Evolutionary conservation across 2,113 vertebrate genomes (phyloP).

Genomic region (Thryonomys swinderianus): DNA sequence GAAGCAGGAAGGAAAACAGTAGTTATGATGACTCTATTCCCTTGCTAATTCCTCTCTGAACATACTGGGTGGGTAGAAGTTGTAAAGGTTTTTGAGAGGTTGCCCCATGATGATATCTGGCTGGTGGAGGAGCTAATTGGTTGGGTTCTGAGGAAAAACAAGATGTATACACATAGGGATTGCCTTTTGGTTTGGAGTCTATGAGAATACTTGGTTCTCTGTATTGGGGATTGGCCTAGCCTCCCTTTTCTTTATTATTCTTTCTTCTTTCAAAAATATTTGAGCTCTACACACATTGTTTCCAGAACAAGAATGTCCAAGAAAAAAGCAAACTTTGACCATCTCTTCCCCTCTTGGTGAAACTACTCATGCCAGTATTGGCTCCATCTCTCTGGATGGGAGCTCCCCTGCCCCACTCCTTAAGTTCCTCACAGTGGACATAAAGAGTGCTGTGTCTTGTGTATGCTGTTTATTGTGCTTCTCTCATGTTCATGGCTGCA

Average conservation of each 20-base stretch:
- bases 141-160: not conserved
- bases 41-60: not conserved
- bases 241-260: conserved; percentile 6
- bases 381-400: not conserved
- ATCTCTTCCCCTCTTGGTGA: not conserved
- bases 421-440: not conserved
- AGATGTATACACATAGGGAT: not conserved
- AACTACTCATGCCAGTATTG: not conserved
- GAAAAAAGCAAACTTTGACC: conserved; percentile 1
- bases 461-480: not conserved
- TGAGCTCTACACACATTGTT: not conserved
- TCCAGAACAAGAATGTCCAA: not conserved
- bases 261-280: not conserved
- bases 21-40: not conserved
- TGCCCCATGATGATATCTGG: not conserved
- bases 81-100: not conserved
- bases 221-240: not conserved
- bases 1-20: not conserved
- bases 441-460: not conserved
- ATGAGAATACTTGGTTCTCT: not conserved
- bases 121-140: not conserved
- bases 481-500: not conserved
- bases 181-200: not conserved
- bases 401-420: not conserved
- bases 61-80: not conserved